A percentile compares a stretch with the other conserved stretches of the same genome.
phyloP scores from a whole-genome alignment of 2,113 vertebrate genomes.

The Corythaeola cristata region DNA sequence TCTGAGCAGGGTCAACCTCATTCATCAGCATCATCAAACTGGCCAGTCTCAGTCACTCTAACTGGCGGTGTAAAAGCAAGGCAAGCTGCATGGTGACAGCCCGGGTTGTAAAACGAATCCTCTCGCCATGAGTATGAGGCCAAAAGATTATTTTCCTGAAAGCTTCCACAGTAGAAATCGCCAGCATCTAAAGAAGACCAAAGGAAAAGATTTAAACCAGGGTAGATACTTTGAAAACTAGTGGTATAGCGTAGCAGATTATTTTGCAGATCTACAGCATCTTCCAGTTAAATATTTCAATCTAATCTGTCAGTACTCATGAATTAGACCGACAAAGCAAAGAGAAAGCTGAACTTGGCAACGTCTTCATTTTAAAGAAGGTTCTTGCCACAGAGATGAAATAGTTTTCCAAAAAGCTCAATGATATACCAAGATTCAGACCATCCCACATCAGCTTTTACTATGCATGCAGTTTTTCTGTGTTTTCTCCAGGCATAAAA shows the following conservation, averaged over 20 bases:
- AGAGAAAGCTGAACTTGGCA: background rate
- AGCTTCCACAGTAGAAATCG: conserved; percentile 67
- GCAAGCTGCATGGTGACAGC: conserved; percentile 66
- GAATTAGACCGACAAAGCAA: background rate
- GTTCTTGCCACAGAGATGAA: background rate
- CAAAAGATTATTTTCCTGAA: conserved; percentile 66
- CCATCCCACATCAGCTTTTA: background rate
- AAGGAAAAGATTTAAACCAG: conserved; percentile 37
- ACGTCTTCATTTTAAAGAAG: background rate
- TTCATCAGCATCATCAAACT: conserved; percentile 81
- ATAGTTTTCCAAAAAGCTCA: background rate
- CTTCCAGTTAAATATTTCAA: background rate
- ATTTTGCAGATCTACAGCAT: background rate
- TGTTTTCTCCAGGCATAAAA: background rate
- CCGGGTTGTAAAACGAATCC: conserved; percentile 74
- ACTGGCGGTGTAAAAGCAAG: conserved; percentile 53
- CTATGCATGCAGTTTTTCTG: background rate
- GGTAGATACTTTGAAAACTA: background rate
- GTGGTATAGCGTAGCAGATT: background rate
- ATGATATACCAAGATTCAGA: background rate
- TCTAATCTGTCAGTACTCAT: background rate
- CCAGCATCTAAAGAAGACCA: conserved; percentile 70
- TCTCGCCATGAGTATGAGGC: conserved; percentile 52
- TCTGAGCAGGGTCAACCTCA: conserved; percentile 49
- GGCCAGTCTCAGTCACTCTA: conserved; percentile 69